Percentiles rank a stretch among this genome's conserved stretches.
Conservation (phyloP, 1,140 invertebrate species). For the Lucilia sericata region DNA sequence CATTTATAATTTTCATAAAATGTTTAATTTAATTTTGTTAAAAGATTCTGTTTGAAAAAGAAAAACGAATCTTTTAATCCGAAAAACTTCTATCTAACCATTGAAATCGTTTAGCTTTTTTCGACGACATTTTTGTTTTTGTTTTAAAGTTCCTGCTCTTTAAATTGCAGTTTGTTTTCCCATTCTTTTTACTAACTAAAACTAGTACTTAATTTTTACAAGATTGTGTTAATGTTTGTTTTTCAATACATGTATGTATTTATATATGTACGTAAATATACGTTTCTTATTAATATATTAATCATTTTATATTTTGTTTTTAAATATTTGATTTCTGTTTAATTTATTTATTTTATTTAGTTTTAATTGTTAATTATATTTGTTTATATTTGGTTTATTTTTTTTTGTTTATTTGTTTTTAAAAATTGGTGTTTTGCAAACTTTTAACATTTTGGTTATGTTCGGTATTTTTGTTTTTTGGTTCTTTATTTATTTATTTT, state of each 20-base stretch:
- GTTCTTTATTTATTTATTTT: neutral
- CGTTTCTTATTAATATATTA: too few relatives aligned
- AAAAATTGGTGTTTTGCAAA: conserved; percentile 40
- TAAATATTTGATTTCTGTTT: conserved; percentile 35
- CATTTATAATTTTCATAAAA: too few relatives aligned
- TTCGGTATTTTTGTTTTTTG: neutral
- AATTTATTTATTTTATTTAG: conserved; percentile 17
- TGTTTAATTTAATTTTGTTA: neutral
- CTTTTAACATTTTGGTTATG: conserved; percentile 38
- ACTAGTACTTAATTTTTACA: conserved; percentile 34
- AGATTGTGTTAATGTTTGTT: neutral
- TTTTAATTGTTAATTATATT: conserved; percentile 8
- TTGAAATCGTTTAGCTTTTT: too few relatives aligned
- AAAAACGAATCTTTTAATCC: neutral
- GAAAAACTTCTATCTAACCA: conserved; percentile 2
- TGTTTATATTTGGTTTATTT: conserved; percentile 30
- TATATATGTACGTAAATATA: neutral
- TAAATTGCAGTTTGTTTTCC: neutral
- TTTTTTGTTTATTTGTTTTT: neutral
- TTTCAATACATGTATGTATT: conserved; percentile 28
- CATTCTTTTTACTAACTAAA: conserved; percentile 39
- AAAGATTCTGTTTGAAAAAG: too few relatives aligned
- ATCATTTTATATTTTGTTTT: conserved; percentile 3
- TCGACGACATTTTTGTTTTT: neutral
- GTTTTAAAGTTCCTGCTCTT: neutral